A percentile compares a stretch with the other conserved stretches of the same genome.
Conservation (phyloP, 2,113 vertebrate species). For the Fulmarus glacialis region DNA sequence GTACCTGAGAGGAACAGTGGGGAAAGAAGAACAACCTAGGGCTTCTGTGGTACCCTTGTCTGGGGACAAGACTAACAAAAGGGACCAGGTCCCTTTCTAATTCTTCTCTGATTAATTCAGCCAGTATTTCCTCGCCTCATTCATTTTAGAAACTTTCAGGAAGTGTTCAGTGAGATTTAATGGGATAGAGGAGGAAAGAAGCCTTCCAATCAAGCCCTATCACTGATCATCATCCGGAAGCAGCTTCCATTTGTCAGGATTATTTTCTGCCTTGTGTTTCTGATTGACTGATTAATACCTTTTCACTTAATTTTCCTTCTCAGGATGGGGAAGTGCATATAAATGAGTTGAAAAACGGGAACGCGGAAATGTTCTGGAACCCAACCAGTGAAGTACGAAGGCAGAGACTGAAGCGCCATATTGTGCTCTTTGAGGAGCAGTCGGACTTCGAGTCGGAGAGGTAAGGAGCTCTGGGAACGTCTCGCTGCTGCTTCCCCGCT, state of each 20-base stretch:
- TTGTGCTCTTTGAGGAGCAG: slow-evolving; percentile 89
- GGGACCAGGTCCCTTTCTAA: background rate
- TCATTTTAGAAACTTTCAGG: background rate
- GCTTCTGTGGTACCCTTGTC: background rate
- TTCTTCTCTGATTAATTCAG: background rate
- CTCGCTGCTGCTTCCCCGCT: background rate
- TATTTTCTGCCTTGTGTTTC: slow-evolving; percentile 3
- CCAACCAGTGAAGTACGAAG: slow-evolving; percentile 83
- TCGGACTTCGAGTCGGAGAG: slow-evolving; percentile 90
- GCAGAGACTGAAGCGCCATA: slow-evolving; percentile 86
- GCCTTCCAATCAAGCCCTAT: background rate
- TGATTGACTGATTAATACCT: background rate
- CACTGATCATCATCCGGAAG: background rate
- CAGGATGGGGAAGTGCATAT: slow-evolving; percentile 94
- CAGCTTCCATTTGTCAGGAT: background rate
- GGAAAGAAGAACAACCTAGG: background rate
- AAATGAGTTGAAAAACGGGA: slow-evolving; percentile 78
- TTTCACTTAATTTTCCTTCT: background rate
- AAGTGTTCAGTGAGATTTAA: background rate
- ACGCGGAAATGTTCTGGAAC: slow-evolving; percentile 86
- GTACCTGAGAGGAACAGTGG: background rate
- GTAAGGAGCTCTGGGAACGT: slow-evolving; percentile 59
- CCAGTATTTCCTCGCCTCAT: background rate
- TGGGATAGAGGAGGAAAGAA: background rate
- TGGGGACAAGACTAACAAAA: background rate